Base-by-base conservation (phyloP, 2,888 invertebrate genomes). In the Phengaris alcon region DNA sequence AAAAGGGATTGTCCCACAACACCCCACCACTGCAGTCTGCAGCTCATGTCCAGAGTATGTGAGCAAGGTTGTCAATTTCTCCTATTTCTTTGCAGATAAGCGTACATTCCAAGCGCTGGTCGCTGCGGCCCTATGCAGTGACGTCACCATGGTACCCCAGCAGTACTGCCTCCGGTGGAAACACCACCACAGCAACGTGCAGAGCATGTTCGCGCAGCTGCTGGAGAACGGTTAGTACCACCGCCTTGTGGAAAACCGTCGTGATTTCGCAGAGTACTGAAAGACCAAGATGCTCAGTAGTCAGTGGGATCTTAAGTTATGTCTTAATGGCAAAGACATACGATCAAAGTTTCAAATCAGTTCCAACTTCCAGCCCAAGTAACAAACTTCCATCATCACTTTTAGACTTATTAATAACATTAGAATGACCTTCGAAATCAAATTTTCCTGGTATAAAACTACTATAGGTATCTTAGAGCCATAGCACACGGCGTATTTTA, bases 161-260 rank as follows among this genome's bases (percentile, higher is more conserved):
- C 97, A 98, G 91, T 98, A 98, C 93, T 98, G 98, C 87, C 93
- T 98, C 82, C 94, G 97, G 90, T 98, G 98, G 98, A 98, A 97
- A 86, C 97, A 98, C 90, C 98, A 98, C 91, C 97, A 97, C 90
- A 96, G 96, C 80, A 98, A 98, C 88, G 94, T 98, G 80, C 97
- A 97, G 93, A 97, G 96, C 54, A 97, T 97, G 96, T 97, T 97
- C 91, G 97, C 97, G 75, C 97, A 97, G 89, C 94, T 98, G 76
- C 91, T 98, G 77, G 97, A 97, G 86, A 93, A 93, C 90, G 93
- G 93, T 93, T 75, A 13, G 88, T 84, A 5, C 64, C 15, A 2
- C 6, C 15, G 48, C 48, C 48, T 48, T 7, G 48, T 6, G 48
- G 48, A 48, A 6, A 48, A 48, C 48, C 8, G 48, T 1, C 48